Evolutionary conservation across 2,797 vertebrate genomes (phyloP), one percentile per base, ranked within the genome.

Genomic region (Chrysocyon brachyurus): DNA sequence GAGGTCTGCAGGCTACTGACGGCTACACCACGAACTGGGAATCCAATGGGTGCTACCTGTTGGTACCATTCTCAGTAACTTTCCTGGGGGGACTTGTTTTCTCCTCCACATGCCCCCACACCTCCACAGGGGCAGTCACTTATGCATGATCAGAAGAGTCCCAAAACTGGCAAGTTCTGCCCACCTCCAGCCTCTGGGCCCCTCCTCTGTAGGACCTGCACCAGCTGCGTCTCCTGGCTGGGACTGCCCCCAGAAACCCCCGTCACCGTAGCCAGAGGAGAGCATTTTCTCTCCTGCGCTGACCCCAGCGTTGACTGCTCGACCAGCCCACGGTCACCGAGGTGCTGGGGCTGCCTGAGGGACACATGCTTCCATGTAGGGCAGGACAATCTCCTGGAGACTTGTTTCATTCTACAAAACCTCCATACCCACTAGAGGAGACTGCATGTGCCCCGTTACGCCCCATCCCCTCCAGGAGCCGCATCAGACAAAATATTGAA

Each of bases 21-120:
- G 3, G 16, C 57, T 9, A 31, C 2, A 0, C 2, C 5, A 5
- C 2, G 12, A 0, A 2, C 24, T 36, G 19, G 12, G 87, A 52
- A 57, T n/a, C 70, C 9, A 4, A 2, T 0, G n/a, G 28, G 8
- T 11, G 9, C 5, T 5, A 22, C 49, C 17, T 19, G 66, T 91
- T 12, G 14, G 31, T 16, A 17, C 19, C 5, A 21, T 21, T 24
- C 5, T 9, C 1, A 0, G 33, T 1, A 19, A 6, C 31, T 31
- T 56, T 73, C 56, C 26, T 12, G 46, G 61, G 68, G 68, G 28
- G 33, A 8, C 46, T 19, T 1, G 0, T 31, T 22, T 15, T 59
- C 17, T 36, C 82, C 31, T 17, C 28, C 19, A 0, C 6, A 2
- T 0, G 4, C 63, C 12, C 33, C 26, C 21, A 28, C 5, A 11